These are phyloP conservation scores for Halcyon smyrnensis DNA, from an alignment of 2,797 vertebrate species.

Conservation along the genomic window DNA sequence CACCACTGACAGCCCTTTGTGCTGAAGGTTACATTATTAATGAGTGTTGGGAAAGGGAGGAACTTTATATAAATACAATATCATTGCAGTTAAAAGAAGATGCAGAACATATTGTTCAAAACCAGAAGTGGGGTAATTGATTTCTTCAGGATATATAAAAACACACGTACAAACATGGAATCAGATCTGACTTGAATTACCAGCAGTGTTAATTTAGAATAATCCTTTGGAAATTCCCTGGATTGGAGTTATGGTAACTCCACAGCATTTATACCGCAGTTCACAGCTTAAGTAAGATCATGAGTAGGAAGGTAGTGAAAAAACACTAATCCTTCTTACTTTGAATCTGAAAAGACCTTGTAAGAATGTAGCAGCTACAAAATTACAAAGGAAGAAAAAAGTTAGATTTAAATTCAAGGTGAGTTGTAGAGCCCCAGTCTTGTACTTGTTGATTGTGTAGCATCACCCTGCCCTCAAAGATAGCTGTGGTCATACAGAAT, in stretches of 20 bases:
- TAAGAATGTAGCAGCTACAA: background rate
- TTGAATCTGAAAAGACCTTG: background rate
- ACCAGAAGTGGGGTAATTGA: background rate
- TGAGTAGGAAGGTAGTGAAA: background rate
- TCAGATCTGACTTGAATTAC: background rate
- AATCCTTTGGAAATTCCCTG: background rate
- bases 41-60: background rate
- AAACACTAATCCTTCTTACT: background rate
- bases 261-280: background rate
- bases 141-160: conserved; percentile 37
- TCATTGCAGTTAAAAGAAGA: background rate
- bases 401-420: background rate
- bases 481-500: background rate
- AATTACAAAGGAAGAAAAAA: background rate
- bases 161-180: background rate
- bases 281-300: background rate
- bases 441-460: background rate
- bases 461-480: background rate
- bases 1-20: background rate
- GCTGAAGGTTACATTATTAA: conserved; percentile 24
- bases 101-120: background rate
- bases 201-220: background rate
- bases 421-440: fast-evolving
- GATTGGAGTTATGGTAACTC: background rate
- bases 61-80: background rate